phyloP scores from a whole-genome alignment of 2,113 vertebrate species.

The Heliornis fulica region DNA sequence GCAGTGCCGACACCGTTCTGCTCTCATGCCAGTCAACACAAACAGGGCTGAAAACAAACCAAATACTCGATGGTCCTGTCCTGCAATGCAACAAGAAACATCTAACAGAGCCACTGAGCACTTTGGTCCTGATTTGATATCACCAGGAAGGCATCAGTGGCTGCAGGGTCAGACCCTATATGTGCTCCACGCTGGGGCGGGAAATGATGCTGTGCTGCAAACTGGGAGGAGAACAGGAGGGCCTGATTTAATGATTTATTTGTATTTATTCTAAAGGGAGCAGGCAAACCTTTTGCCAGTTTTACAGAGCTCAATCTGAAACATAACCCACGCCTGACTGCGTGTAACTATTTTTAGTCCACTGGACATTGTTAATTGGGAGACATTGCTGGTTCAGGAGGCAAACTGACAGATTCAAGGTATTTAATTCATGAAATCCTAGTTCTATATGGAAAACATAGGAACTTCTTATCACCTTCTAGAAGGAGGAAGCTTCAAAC shows the following conservation, averaged over 20 bases:
- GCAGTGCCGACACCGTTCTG: fast-evolving
- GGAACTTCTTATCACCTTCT: background rate
- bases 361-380: background rate
- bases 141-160: fast-evolving
- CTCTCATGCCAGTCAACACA: fast-evolving
- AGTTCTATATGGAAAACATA: background rate
- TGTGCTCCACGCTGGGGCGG: fast-evolving
- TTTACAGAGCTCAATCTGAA: background rate
- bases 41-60: background rate
- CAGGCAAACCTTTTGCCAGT: background rate
- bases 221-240: background rate
- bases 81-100: background rate
- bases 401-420: background rate
- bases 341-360: background rate
- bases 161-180: fast-evolving
- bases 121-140: fast-evolving
- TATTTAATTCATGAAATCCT: background rate
- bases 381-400: background rate
- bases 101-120: background rate
- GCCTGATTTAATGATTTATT: background rate
- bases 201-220: background rate
- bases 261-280: background rate
- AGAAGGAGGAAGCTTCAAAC: background rate
- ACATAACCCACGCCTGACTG: background rate
- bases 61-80: background rate